Percentiles rank a stretch among this genome's conserved stretches.
phyloP scores from a whole-genome alignment of 1,140 invertebrate genomes.

The Camponotus floridanus region DNA sequence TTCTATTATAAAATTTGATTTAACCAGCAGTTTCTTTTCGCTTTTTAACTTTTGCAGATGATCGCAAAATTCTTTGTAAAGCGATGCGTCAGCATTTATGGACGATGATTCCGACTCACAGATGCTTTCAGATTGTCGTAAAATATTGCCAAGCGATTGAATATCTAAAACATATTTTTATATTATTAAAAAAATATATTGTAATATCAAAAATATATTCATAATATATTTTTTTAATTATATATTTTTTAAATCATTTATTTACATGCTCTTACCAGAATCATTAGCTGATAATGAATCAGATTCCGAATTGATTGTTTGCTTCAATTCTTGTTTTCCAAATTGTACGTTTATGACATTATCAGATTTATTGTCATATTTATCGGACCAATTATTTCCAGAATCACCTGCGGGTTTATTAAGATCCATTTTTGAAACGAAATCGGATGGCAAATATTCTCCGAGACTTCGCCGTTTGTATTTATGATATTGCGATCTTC shows the following conservation, averaged over 20 bases:
- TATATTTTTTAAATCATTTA: neutral
- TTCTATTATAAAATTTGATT: conserved; percentile 45
- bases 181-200: neutral
- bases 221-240: neutral
- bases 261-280: conserved; percentile 14
- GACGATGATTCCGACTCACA: neutral
- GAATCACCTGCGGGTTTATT: neutral
- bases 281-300: neutral
- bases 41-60: conserved; percentile 30
- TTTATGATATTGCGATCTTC: neutral
- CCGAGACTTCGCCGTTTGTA: conserved; percentile 2
- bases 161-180: conserved; percentile 48
- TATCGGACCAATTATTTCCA: neutral
- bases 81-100: neutral
- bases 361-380: neutral
- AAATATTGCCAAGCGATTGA: conserved; percentile 31
- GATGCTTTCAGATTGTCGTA: neutral
- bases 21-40: conserved; percentile 55
- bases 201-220: neutral
- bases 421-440: neutral
- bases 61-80: conserved; percentile 65
- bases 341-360: neutral
- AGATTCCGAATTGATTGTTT: conserved; percentile 6
- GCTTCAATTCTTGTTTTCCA: conserved; percentile 2
- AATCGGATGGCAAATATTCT: neutral